Conservation (phyloP, 2,888 invertebrate genomes). For the Trichopria drosophilae region DNA sequence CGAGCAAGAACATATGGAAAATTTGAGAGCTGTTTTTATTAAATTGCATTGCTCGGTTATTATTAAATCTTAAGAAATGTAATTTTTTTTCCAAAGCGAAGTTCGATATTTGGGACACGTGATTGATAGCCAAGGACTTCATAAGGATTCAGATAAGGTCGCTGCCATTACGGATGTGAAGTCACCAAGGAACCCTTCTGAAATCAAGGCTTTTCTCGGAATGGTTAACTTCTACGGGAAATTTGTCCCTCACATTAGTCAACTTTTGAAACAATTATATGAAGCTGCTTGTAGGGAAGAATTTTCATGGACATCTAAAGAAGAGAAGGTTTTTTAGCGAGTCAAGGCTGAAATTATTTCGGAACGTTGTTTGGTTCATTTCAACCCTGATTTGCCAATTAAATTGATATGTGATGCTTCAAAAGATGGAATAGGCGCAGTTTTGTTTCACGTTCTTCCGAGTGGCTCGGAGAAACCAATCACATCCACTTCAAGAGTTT, state of each 20-base stretch:
- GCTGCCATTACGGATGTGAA: slow-evolving; percentile 41
- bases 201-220: slow-evolving; percentile 45
- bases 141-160: slow-evolving; percentile 44
- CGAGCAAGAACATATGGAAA: slow-evolving; percentile 37
- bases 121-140: slow-evolving; percentile 46
- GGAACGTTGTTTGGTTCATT: slow-evolving; percentile 8
- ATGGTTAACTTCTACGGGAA: slow-evolving; percentile 51
- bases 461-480: slow-evolving; percentile 41
- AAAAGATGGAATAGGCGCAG: slow-evolving; percentile 40
- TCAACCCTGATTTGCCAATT: neutral
- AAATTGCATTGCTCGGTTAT: slow-evolving; percentile 39
- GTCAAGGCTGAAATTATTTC: too few relatives aligned
- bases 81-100: slow-evolving; percentile 34
- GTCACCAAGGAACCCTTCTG: slow-evolving; percentile 35
- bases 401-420: slow-evolving; percentile 11
- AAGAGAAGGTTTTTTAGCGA: too few relatives aligned
- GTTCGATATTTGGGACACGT: slow-evolving; percentile 45
- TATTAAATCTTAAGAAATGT: slow-evolving; percentile 43
- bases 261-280: slow-evolving; percentile 43
- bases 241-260: slow-evolving; percentile 45
- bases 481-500: slow-evolving; percentile 41
- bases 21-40: slow-evolving; percentile 38
- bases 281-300: slow-evolving; percentile 36
- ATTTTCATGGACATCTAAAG: slow-evolving; percentile 28
- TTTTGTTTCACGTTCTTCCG: slow-evolving; percentile 37